These are phyloP conservation scores for Oreochromis grahami DNA, from an alignment of 2,797 vertebrate genomes.

Conservation along the genomic window DNA sequence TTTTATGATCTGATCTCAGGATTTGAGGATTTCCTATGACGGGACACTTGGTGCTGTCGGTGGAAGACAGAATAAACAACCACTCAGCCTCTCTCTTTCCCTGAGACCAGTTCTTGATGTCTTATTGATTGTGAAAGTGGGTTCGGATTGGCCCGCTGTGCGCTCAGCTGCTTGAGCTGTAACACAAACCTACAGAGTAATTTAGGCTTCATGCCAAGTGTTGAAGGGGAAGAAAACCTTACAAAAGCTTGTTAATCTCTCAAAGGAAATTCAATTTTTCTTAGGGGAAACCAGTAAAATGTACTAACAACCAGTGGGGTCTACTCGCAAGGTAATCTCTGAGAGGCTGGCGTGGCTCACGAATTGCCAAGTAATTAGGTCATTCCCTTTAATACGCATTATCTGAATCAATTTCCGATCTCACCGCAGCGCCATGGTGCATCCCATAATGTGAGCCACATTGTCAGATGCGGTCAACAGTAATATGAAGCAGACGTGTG, in stretches of 20 bases:
- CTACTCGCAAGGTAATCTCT: conserved; percentile 4
- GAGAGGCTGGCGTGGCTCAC: conserved; percentile 26
- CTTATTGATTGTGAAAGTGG: not conserved
- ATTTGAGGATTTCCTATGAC: not conserved
- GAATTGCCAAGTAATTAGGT: conserved; percentile 67
- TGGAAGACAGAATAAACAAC: not conserved
- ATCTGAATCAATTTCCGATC: conserved; percentile 68
- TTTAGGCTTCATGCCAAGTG: conserved; percentile 3
- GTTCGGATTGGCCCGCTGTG: not conserved
- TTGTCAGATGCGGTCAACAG: conserved; percentile 47
- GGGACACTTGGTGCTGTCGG: not conserved
- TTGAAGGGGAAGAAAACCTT: conserved; percentile 7
- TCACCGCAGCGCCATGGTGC: conserved; percentile 25
- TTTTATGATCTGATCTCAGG: not conserved
- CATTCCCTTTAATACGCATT: conserved; percentile 55
- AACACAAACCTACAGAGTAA: conserved; percentile 18
- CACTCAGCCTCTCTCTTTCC: not conserved
- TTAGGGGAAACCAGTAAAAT: conserved; percentile 23
- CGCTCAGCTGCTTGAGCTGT: not conserved
- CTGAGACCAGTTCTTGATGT: not conserved
- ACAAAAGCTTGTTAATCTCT: conserved; percentile 33
- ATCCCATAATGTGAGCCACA: conserved; percentile 71
- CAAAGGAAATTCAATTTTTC: conserved; percentile 46
- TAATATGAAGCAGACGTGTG: conserved; percentile 64
- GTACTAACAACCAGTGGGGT: not conserved